These are phyloP conservation scores for Martes martes DNA, from an alignment of 2,113 vertebrate genomes.

Conservation along the genomic window DNA sequence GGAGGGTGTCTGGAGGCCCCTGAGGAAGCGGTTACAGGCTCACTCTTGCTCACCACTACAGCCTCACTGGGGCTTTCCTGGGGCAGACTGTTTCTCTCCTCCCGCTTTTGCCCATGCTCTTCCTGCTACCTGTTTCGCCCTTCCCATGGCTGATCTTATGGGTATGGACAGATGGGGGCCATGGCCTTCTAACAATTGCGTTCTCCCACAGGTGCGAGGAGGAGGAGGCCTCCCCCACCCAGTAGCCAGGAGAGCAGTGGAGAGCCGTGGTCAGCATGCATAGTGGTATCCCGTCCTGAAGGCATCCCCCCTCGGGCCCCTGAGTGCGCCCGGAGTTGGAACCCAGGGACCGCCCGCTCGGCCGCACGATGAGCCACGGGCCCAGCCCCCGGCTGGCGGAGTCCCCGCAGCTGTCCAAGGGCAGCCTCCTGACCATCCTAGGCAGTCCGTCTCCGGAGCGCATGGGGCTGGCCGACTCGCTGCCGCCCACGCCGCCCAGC, in stretches of 20 bases:
- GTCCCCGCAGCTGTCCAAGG: conserved; percentile 80
- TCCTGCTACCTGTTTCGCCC: rapidly evolving
- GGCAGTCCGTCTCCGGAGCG: conserved; percentile 87
- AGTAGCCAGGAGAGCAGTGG: background rate
- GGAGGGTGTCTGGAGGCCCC: background rate
- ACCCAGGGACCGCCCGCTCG: background rate
- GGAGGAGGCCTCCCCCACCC: background rate
- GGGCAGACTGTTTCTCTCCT: background rate
- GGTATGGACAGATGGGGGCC: background rate
- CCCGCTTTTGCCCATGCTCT: background rate
- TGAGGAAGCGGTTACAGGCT: background rate
- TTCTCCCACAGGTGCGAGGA: background rate
- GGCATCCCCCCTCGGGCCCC: rapidly evolving
- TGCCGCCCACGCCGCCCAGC: conserved; percentile 89
- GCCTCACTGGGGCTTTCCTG: background rate
- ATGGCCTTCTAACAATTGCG: background rate
- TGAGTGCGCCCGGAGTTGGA: background rate
- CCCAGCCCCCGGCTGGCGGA: conserved; percentile 77
- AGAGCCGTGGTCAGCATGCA: background rate
- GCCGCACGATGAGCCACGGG: conserved; percentile 81
- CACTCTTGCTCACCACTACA: background rate
- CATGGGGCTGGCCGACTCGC: conserved; percentile 86
- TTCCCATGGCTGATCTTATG: background rate
- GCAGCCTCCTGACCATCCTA: conserved; percentile 87
- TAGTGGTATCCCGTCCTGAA: background rate